Conservation (phyloP, 1,140 invertebrate genomes). For the Macrobrachium rosenbergii region DNA sequence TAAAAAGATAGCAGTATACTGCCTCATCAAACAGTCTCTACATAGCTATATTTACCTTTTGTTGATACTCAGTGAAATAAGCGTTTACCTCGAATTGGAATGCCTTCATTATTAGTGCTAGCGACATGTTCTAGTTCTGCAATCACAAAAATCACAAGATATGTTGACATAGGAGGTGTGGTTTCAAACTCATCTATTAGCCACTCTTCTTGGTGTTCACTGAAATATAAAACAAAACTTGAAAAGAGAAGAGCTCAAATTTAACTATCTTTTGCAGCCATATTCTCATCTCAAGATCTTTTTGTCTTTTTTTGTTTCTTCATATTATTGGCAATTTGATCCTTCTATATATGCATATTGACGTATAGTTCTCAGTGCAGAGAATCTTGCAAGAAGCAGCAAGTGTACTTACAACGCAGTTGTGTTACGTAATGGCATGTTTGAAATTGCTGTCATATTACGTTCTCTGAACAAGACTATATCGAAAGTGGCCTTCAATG, state of each 20-base stretch:
- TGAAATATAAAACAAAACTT: not conserved
- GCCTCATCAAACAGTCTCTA: too few species aligned
- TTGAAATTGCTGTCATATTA: conserved; percentile 35
- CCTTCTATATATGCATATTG: not conserved
- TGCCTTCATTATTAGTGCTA: not conserved
- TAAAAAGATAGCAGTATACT: too few species aligned
- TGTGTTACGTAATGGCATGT: conserved; percentile 37
- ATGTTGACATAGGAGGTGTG: conserved; percentile 88
- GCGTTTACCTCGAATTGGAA: conserved; percentile 13
- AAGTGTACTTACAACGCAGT: conserved; percentile 1
- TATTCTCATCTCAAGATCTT: not conserved
- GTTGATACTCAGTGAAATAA: too few species aligned
- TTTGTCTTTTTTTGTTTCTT: too few species aligned
- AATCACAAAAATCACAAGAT: conserved; percentile 85
- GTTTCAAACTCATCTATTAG: conserved; percentile 81
- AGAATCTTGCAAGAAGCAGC: not conserved
- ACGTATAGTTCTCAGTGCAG: not conserved
- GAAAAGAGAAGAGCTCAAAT: too few species aligned
- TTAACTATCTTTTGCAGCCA: not conserved
- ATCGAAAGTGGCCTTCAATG: conserved; percentile 83
- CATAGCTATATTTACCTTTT: too few species aligned
- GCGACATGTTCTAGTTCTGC: conserved; percentile 69
- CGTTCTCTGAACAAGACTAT: not conserved
- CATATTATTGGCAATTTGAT: not conserved
- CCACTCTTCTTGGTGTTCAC: conserved; percentile 26